A percentile compares a stretch with the other conserved stretches of the same genome.
Conservation (phyloP, 2,113 vertebrate genomes). For the Pseudonaja textilis region DNA sequence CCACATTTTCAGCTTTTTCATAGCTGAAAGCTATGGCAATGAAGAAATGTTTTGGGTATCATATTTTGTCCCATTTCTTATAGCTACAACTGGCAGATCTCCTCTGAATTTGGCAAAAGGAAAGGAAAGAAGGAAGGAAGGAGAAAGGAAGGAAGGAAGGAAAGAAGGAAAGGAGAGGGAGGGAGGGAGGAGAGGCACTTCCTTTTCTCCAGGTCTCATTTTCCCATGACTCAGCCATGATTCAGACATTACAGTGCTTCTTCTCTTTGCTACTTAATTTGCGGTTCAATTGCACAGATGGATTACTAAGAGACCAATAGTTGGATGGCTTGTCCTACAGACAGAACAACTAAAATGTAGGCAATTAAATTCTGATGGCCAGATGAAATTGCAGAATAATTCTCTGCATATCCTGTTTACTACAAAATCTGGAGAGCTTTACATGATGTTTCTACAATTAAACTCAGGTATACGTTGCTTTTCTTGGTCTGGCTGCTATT, state of each 20-base stretch:
- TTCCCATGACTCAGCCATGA: neutral
- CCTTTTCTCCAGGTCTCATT: neutral
- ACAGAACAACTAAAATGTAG: neutral
- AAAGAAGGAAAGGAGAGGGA: neutral
- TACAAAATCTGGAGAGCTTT: neutral
- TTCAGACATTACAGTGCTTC: neutral
- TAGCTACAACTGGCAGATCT: neutral
- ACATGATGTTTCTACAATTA: neutral
- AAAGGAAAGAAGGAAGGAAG: neutral
- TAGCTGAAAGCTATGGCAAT: neutral
- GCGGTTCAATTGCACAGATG: neutral
- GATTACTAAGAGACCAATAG: no score
- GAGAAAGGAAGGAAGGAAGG: no score
- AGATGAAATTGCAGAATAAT: neutral
- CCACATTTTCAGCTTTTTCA: neutral
- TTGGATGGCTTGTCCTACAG: neutral
- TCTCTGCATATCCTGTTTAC: neutral
- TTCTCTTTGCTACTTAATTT: neutral
- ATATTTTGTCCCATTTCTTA: neutral
- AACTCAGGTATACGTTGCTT: neutral
- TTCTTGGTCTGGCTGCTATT: neutral
- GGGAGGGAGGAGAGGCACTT: no score
- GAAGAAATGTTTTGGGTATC: neutral
- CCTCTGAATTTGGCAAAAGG: neutral
- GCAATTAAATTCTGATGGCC: neutral